phyloP scores from a whole-genome alignment of 2,797 vertebrate genomes.

The Phylloscopus collybita region DNA sequence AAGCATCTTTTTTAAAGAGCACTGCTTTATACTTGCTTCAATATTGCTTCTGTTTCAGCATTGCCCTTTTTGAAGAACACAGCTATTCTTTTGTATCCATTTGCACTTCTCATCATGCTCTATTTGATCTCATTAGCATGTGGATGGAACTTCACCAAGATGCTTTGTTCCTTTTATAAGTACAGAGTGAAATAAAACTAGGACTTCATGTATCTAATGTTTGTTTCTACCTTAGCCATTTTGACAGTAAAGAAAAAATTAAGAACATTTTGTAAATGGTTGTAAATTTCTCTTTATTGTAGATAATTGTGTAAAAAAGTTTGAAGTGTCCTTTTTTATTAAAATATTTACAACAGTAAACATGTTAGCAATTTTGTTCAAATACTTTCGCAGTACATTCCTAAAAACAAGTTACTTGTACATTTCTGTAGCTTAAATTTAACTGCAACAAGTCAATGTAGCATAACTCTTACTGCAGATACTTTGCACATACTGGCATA shows the following conservation, averaged over 20 bases:
- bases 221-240: background rate
- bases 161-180: conserved; percentile 94
- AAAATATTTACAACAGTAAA: conserved; percentile 73
- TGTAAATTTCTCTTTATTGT: conserved; percentile 82
- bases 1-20: background rate
- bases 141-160: conserved; percentile 95
- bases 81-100: conserved; percentile 92
- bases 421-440: conserved; percentile 73
- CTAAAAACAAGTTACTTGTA: conserved; percentile 72
- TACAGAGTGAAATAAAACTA: conserved; percentile 86
- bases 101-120: conserved; percentile 86
- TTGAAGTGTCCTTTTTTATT: conserved; percentile 72
- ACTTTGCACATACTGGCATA: conserved; percentile 47
- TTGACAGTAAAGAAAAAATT: conserved; percentile 17
- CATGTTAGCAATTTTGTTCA: conserved; percentile 60
- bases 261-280: conserved; percentile 71
- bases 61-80: conserved; percentile 96
- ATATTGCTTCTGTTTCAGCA: conserved; percentile 76
- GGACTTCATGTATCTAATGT: background rate
- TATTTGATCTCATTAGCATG: conserved; percentile 90
- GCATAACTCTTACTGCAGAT: conserved; percentile 54
- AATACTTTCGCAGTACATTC: conserved; percentile 72
- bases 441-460: conserved; percentile 48
- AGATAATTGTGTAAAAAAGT: conserved; percentile 76
- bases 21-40: background rate